phyloP scores from a whole-genome alignment of 2,797 vertebrate species.

The Lepidocolaptes lacrymiger region DNA sequence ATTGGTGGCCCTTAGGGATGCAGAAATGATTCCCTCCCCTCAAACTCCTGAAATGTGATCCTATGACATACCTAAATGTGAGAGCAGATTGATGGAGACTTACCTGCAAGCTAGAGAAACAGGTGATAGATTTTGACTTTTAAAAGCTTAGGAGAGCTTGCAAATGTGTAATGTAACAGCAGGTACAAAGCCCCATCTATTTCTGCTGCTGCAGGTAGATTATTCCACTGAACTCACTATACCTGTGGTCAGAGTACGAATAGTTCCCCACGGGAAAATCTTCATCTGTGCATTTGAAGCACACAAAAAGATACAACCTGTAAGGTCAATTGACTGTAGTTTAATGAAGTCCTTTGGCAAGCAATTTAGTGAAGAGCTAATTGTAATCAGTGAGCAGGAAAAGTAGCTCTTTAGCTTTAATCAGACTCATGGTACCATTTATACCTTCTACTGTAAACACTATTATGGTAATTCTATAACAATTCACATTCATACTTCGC shows the following conservation, averaged over 20 bases:
- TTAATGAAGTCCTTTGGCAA: constrained; percentile 20
- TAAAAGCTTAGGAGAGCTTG: background rate
- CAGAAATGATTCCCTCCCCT: background rate
- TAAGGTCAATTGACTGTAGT: constrained; percentile 23
- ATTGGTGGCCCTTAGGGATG: background rate
- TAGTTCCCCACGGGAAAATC: background rate
- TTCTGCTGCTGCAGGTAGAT: background rate
- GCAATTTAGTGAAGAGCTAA: constrained; percentile 27
- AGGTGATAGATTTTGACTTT: background rate
- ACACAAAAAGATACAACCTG: background rate
- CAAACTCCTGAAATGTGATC: constrained; percentile 27
- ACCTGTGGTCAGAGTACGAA: background rate
- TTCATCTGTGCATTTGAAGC: background rate
- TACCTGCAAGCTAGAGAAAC: background rate
- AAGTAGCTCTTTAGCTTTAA: constrained; percentile 63
- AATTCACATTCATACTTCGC: constrained; percentile 16
- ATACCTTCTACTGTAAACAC: constrained; percentile 19
- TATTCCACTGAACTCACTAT: background rate
- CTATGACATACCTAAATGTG: background rate
- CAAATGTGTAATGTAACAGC: background rate
- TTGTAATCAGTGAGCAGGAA: constrained; percentile 35
- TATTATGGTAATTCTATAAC: constrained; percentile 48
- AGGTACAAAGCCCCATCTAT: background rate
- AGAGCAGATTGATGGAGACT: background rate
- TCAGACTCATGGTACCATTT: constrained; percentile 64